A percentile compares a stretch with the other conserved stretches of the same genome.
Conservation (phyloP, 2,113 vertebrate genomes). For the Tupaia tana region DNA sequence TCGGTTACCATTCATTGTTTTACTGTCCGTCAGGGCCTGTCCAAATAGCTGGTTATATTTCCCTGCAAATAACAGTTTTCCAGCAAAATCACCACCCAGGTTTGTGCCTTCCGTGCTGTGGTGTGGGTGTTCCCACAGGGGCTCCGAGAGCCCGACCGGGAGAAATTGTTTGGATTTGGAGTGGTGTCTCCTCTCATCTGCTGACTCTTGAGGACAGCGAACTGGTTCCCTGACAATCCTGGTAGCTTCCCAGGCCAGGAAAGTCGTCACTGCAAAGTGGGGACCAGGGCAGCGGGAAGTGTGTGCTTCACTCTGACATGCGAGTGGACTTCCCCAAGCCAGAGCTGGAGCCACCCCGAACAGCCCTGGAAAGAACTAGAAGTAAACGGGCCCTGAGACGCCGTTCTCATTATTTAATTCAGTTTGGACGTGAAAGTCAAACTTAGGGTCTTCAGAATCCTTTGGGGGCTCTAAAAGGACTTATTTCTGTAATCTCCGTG, state of each 20-base stretch:
- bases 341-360: background rate
- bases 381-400: background rate
- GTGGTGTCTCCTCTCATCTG: background rate
- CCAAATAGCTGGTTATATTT: slow-evolving; percentile 76
- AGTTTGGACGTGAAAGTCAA: background rate
- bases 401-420: accelerated
- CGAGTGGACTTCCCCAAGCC: background rate
- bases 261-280: background rate
- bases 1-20: slow-evolving; percentile 41
- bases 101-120: background rate
- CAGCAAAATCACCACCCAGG: background rate
- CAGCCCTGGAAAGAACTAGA: accelerated
- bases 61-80: slow-evolving; percentile 8
- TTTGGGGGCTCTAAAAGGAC: background rate
- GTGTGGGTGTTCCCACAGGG: background rate
- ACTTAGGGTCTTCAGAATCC: background rate
- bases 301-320: background rate
- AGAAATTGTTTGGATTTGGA: accelerated
- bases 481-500: too few relatives aligned
- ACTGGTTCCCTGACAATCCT: background rate
- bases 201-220: background rate
- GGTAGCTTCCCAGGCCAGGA: background rate
- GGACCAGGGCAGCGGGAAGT: background rate
- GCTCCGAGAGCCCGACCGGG: background rate
- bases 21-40: background rate